Conservation (phyloP, 30 jellyfish, hydroid and myxozoan species). For the Pseudorhiza aurosa region DNA sequence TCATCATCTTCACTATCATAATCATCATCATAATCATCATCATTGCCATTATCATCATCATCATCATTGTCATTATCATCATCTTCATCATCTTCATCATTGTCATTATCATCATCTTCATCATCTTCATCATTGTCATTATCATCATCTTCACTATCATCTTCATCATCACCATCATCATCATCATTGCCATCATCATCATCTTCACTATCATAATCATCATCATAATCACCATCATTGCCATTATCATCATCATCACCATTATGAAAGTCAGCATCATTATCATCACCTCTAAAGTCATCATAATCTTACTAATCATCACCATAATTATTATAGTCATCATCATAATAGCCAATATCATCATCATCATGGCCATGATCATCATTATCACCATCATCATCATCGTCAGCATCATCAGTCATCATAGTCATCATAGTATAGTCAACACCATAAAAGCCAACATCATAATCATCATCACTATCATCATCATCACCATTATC, state of each 20-base stretch:
- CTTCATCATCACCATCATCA: too few species aligned
- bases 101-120: neutral
- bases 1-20: neutral
- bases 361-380: neutral
- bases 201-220: neutral
- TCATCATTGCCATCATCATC: too few species aligned
- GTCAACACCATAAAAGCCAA: too few species aligned
- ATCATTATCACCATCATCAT: neutral
- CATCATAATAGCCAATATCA: neutral
- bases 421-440: neutral
- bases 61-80: neutral
- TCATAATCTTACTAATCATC: neutral
- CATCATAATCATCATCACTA: too few species aligned
- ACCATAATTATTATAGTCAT: neutral
- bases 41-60: neutral
- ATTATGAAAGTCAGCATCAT: neutral
- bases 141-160: too few species aligned
- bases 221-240: neutral
- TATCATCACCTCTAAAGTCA: neutral
- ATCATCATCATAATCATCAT: neutral
- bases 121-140: too few species aligned
- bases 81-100: neutral
- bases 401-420: neutral
- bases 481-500: too few species aligned
- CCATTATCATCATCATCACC: neutral